phyloP scores from a whole-genome alignment of 2,888 invertebrate species.

The Perizoma flavofasciatum region DNA sequence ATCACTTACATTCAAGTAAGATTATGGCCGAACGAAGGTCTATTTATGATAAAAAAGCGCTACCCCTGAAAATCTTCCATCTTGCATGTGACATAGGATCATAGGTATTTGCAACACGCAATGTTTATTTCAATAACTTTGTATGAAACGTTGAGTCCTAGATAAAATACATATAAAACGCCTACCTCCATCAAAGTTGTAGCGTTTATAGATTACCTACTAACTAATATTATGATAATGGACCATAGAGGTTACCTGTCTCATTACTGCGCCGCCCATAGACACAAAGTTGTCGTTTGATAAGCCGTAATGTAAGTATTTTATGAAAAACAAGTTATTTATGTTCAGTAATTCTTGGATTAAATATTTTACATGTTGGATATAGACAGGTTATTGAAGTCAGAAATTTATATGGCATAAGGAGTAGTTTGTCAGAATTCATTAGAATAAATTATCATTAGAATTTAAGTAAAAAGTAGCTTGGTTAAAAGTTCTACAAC shows the following conservation, averaged over 20 bases:
- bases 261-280: neutral
- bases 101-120: too few relatives aligned
- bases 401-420: neutral
- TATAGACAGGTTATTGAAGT: neutral
- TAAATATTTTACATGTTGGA: neutral
- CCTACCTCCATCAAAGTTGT: neutral
- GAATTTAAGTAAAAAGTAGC: too few relatives aligned
- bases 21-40: too few relatives aligned
- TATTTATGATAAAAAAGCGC: too few relatives aligned
- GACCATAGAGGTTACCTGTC: neutral
- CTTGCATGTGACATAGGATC: too few relatives aligned
- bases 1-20: too few relatives aligned
- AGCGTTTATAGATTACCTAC: neutral
- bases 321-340: conserved; percentile 9
- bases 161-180: neutral
- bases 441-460: too few relatives aligned
- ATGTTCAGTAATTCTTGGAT: neutral
- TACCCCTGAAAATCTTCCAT: too few relatives aligned
- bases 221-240: neutral
- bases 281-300: neutral
- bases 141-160: neutral
- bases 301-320: conserved; percentile 2
- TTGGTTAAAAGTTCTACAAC: too few relatives aligned
- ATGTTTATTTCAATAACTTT: too few relatives aligned
- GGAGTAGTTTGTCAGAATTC: too few relatives aligned